Conservation (phyloP, 2,113 vertebrate species). For the Anser brachyrhynchus region DNA sequence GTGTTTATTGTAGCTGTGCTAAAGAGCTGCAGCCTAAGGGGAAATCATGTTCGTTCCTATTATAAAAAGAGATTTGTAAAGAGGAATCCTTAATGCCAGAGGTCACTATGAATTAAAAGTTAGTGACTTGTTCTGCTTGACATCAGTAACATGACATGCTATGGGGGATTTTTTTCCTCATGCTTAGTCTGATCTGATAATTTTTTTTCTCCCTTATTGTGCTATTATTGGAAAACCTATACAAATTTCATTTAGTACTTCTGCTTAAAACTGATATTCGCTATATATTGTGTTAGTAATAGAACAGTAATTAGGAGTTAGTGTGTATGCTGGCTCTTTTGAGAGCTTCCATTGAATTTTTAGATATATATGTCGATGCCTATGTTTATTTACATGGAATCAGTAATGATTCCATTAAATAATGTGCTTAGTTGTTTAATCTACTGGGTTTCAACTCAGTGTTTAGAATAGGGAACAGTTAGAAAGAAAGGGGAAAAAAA, state of each 20-base stretch:
- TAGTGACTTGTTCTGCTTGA: neutral
- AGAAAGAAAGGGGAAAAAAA: neutral
- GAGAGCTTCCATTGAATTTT: neutral
- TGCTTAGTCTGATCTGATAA: neutral
- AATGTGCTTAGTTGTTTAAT: neutral
- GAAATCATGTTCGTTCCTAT: neutral
- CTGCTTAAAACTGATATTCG: neutral
- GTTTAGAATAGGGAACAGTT: neutral
- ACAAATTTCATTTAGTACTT: neutral
- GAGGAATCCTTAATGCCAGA: neutral
- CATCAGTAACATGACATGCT: neutral
- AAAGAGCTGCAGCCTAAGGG: neutral
- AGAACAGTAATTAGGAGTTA: neutral
- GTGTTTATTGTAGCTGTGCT: neutral
- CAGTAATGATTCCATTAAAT: neutral
- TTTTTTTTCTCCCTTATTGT: neutral
- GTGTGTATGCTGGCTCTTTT: neutral
- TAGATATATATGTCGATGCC: neutral
- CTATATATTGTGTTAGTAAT: neutral
- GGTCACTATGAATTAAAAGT: neutral
- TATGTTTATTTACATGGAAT: neutral
- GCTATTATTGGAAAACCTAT: neutral
- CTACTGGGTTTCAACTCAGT: neutral
- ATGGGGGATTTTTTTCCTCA: fast-evolving
- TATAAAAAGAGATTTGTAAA: neutral